A percentile compares a stretch with the other conserved stretches of the same genome.
Conservation (phyloP, 1,140 invertebrate species). For the Drosophila ogumai region DNA sequence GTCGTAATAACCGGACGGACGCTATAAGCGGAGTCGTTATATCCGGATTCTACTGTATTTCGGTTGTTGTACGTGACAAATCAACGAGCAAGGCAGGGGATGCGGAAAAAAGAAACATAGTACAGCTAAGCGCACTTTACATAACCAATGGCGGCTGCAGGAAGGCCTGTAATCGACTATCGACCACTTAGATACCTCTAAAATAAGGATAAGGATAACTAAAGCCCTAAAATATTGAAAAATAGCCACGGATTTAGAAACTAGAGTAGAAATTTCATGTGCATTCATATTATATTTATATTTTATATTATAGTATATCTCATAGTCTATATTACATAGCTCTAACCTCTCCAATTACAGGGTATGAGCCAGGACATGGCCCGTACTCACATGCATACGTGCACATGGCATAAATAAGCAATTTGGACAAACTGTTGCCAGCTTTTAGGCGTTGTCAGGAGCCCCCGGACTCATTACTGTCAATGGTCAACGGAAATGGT, state of each 20-base stretch:
- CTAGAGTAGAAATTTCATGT: too few relatives aligned
- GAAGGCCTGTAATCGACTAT: neutral
- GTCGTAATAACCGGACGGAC: too few relatives aligned
- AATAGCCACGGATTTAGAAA: neutral
- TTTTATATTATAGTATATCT: neutral
- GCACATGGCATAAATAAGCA: slow-evolving; percentile 72
- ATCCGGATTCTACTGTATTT: too few relatives aligned
- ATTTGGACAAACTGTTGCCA: slow-evolving; percentile 72
- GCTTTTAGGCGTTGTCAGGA: slow-evolving; percentile 43
- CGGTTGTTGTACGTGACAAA: slow-evolving; percentile 69
- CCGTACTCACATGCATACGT: slow-evolving; percentile 11
- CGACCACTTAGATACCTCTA: neutral
- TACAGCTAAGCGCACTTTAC: slow-evolving; percentile 71
- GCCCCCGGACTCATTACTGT: slow-evolving; percentile 25
- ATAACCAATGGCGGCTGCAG: slow-evolving; percentile 60
- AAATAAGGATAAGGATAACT: neutral
- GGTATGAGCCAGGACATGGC: slow-evolving; percentile 10
- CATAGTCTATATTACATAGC: neutral
- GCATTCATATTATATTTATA: neutral
- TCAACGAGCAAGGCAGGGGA: slow-evolving; percentile 39
- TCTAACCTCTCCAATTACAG: neutral
- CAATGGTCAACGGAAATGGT: slow-evolving; percentile 38
- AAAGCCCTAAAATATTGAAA: neutral
- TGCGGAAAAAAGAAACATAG: slow-evolving; percentile 24
- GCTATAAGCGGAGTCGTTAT: too few relatives aligned